phyloP scores from a whole-genome alignment of 2,113 vertebrate species.

The Corythaeola cristata region DNA sequence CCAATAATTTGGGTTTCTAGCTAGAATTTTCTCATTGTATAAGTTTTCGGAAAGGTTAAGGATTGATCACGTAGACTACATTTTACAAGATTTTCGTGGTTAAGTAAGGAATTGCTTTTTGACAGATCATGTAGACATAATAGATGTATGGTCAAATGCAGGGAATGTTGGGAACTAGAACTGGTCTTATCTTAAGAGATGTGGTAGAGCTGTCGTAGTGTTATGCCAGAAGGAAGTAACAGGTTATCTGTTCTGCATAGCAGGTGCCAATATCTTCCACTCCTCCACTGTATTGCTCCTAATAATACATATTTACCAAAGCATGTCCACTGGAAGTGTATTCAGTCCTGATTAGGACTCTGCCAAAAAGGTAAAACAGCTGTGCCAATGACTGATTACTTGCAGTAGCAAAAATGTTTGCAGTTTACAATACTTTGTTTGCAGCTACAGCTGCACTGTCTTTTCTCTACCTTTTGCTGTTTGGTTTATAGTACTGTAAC shows the following conservation, averaged over 20 bases:
- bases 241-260: background rate
- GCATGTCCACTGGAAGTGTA: background rate
- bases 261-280: background rate
- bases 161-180: background rate
- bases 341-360: background rate
- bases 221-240: background rate
- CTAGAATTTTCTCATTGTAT: background rate
- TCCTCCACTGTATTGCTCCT: background rate
- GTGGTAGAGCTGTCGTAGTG: background rate
- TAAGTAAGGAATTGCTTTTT: background rate
- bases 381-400: background rate
- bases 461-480: background rate
- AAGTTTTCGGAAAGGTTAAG: background rate
- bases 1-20: background rate
- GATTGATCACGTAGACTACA: accelerated
- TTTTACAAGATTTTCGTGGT: background rate
- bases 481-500: background rate
- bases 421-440: background rate
- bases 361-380: background rate
- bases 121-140: background rate
- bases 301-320: background rate
- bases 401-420: background rate
- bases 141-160: background rate
- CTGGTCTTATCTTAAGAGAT: background rate
- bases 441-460: background rate